These are phyloP conservation scores for Diadegma fenestrale DNA, from an alignment of 2,888 invertebrate genomes.

Conservation along the genomic window DNA sequence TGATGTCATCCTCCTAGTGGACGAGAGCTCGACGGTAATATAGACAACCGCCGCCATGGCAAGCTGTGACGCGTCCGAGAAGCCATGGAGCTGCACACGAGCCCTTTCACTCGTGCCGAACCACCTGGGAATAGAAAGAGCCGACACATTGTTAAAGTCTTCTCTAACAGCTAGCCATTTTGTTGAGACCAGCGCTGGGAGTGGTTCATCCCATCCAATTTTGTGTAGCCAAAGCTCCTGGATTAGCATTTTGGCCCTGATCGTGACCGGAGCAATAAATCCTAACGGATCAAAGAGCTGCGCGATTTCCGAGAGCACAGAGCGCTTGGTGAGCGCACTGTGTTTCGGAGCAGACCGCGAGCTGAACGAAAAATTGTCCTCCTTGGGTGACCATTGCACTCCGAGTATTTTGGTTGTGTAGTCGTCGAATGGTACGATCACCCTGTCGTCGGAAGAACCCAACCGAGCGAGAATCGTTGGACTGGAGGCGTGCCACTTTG, in stretches of 20 bases:
- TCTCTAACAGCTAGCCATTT: not conserved
- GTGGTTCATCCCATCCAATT: not conserved
- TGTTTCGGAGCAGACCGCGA: not conserved
- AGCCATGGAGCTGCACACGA: slow-evolving; percentile 64
- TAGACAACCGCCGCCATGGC: slow-evolving; percentile 70
- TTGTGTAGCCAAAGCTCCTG: slow-evolving; percentile 24
- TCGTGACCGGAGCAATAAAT: slow-evolving; percentile 8
- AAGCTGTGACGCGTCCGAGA: slow-evolving; percentile 70
- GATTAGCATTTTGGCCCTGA: slow-evolving; percentile 23
- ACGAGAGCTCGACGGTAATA: slow-evolving; percentile 25
- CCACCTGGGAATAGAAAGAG: slow-evolving; percentile 50
- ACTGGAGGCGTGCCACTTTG: slow-evolving; percentile 1
- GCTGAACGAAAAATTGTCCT: slow-evolving; percentile 2
- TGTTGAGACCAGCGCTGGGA: not conserved
- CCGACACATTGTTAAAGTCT: not conserved
- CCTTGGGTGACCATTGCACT: slow-evolving; percentile 7
- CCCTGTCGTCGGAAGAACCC: not conserved
- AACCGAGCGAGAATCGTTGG: not conserved
- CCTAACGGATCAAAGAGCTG: slow-evolving; percentile 30
- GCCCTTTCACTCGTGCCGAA: slow-evolving; percentile 5
- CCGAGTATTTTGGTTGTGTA: slow-evolving; percentile 8
- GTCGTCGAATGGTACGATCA: slow-evolving; percentile 7
- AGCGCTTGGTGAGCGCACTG: slow-evolving; percentile 17
- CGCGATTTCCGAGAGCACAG: slow-evolving; percentile 23
- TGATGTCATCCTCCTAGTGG: not conserved